These are phyloP conservation scores for Alloscopus bannaensis DNA, from an alignment of 2,888 invertebrate species.

Conservation along the genomic window DNA sequence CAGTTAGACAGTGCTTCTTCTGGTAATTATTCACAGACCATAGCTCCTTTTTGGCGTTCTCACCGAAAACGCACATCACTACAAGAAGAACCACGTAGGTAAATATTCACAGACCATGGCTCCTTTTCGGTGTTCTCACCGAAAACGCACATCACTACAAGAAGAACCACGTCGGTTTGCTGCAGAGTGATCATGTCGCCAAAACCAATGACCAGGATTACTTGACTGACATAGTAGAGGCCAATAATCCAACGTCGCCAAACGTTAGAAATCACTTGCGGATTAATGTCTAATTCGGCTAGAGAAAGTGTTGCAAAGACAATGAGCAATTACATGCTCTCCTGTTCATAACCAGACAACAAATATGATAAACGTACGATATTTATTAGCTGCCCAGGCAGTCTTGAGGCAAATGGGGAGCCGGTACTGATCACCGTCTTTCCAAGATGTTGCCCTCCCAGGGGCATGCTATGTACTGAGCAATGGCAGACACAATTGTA, in stretches of 20 bases:
- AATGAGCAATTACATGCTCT: too few species aligned
- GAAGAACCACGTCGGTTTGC: slow-evolving; percentile 46
- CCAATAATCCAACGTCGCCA: slow-evolving; percentile 64
- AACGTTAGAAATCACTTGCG: slow-evolving; percentile 23
- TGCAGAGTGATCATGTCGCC: slow-evolving; percentile 69
- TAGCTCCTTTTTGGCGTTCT: too few species aligned
- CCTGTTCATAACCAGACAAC: too few species aligned
- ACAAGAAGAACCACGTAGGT: slow-evolving; percentile 63
- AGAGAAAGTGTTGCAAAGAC: neutral
- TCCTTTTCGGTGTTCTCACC: too few species aligned
- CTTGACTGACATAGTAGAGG: slow-evolving; percentile 70
- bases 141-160: slow-evolving; percentile 67
- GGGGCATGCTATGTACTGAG: slow-evolving; percentile 61
- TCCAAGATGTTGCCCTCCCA: slow-evolving; percentile 56
- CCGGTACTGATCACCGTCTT: slow-evolving; percentile 58
- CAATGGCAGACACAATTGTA: slow-evolving; percentile 52
- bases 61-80: slow-evolving; percentile 69
- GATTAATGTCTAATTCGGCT: slow-evolving; percentile 36
- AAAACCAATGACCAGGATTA: slow-evolving; percentile 70
- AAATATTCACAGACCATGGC: too few species aligned
- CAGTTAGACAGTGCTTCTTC: too few species aligned
- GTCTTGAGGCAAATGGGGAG: slow-evolving; percentile 60
- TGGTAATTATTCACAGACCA: too few species aligned
- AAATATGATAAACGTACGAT: neutral
- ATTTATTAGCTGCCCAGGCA: slow-evolving; percentile 62